Base-by-base conservation (phyloP, 1,140 invertebrate genomes). In the Drusus annulatus region DNA sequence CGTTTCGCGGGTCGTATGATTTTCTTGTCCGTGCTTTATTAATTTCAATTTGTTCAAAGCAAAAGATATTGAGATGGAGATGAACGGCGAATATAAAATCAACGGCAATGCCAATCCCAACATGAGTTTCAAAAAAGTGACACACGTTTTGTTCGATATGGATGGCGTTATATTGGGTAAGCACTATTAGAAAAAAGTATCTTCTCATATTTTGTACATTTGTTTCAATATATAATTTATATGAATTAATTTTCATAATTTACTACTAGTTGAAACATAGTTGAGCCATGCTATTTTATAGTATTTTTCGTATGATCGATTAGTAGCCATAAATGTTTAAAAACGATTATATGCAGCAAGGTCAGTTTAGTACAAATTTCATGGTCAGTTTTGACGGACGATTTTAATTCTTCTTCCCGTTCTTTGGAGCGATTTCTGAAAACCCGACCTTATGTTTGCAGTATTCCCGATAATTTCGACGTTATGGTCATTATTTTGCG, bases 121-220 rank as follows among this genome's bases (percentile, higher is more conserved):
- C 17, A 3, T 25, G 2, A 45, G 63, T 62, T 76, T 76, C 13
- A 76, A 76, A 50, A 76, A 76, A 65, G 60, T 76, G 56, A 76
- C 75, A 50, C 75, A 76, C 17, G 75, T 76, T 16, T 19, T 76
- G n/a, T 76, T 76, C 31, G 75, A 76, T 31, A 58, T 76, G 75
- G 75, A 76, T 63, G 75, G 75, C 21, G 45, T 76, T 16, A 76
- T 76, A 23, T 21, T 76, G 19, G 75, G 75, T 76, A 76, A 65
- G 75, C 19, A 45, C 31, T 28, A 28, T 28, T 28, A 36, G 4
- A 36, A 36, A 4, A 7, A 2, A 28, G 31, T 45, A 45, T 13
- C 1, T 13, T 45, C n/a, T n/a, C n/a, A n/a, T n/a, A n/a, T n/a
- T n/a, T n/a, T n/a, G n/a, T n/a, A n/a, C n/a, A n/a, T n/a, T n/a